Evolutionary conservation across 2,797 vertebrate species (phyloP).

Genomic region (Coregonus suidteri): DNA sequence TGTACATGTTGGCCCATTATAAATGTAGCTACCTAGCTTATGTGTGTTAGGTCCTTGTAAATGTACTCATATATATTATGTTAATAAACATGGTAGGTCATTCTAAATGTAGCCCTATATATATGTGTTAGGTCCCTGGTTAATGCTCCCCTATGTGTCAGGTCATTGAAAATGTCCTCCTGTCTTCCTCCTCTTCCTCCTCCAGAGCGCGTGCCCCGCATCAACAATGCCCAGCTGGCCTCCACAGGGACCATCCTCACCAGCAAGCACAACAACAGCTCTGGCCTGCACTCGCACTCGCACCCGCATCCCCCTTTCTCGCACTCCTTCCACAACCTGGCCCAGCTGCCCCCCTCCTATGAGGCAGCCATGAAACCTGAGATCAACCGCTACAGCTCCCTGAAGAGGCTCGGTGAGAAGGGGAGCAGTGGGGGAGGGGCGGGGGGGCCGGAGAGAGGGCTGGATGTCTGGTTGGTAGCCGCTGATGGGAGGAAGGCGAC

Average conservation of each 20-base stretch:
- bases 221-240: slow-evolving; percentile 78
- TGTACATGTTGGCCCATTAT: slow-evolving; percentile 31
- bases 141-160: not conserved
- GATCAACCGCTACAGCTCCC: slow-evolving; percentile 86
- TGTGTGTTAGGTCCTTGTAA: not conserved
- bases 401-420: slow-evolving; percentile 85
- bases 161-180: not conserved
- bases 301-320: slow-evolving; percentile 74
- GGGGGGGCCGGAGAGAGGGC: slow-evolving; percentile 37
- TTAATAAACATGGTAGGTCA: not conserved
- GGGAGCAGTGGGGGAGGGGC: slow-evolving; percentile 1
- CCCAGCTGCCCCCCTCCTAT: slow-evolving; percentile 87
- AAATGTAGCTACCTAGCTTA: slow-evolving; percentile 23
- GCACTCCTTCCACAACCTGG: slow-evolving; percentile 90
- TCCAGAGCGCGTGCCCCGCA: slow-evolving; percentile 72
- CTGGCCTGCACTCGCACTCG: slow-evolving; percentile 69
- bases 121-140: not conserved
- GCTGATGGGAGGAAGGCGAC: slow-evolving; percentile 22
- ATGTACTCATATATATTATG: not conserved
- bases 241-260: slow-evolving; percentile 72
- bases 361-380: slow-evolving; percentile 83
- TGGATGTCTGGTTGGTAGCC: slow-evolving; percentile 23
- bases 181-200: not conserved
- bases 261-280: slow-evolving; percentile 76
- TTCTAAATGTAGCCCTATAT: not conserved